A percentile compares a stretch with the other conserved stretches of the same genome.
These are phyloP conservation scores for Corvus moneduloides DNA, from an alignment of 2,113 vertebrate species.

Conservation along the genomic window DNA sequence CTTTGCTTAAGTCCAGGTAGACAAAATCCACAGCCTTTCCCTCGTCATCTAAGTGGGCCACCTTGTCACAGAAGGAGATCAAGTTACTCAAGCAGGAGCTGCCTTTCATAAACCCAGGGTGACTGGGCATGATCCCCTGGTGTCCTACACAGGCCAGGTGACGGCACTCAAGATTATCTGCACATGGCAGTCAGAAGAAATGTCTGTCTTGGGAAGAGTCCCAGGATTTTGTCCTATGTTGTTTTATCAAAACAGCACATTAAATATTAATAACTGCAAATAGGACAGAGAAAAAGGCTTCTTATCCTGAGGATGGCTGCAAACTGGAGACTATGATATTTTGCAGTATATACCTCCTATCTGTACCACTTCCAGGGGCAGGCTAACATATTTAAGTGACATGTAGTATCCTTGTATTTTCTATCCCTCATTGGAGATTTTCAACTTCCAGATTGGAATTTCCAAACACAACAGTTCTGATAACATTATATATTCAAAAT, in stretches of 20 bases:
- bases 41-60: neutral
- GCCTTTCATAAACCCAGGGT: neutral
- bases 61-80: neutral
- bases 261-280: neutral
- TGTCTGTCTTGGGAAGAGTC: neutral
- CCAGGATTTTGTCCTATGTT: neutral
- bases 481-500: neutral
- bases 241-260: neutral
- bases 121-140: neutral
- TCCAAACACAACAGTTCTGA: neutral
- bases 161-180: neutral
- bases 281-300: neutral
- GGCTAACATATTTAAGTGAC: neutral
- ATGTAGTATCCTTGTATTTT: neutral
- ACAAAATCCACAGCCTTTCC: neutral
- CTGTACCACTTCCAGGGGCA: neutral
- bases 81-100: neutral
- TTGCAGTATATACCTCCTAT: neutral
- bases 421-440: neutral
- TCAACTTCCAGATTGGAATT: rapidly evolving
- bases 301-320: neutral
- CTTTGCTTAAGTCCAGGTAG: neutral
- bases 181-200: neutral
- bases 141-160: neutral
- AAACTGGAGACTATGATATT: neutral